phyloP scores from a whole-genome alignment of 2,113 vertebrate genomes.

The Spilogale gracilis region DNA sequence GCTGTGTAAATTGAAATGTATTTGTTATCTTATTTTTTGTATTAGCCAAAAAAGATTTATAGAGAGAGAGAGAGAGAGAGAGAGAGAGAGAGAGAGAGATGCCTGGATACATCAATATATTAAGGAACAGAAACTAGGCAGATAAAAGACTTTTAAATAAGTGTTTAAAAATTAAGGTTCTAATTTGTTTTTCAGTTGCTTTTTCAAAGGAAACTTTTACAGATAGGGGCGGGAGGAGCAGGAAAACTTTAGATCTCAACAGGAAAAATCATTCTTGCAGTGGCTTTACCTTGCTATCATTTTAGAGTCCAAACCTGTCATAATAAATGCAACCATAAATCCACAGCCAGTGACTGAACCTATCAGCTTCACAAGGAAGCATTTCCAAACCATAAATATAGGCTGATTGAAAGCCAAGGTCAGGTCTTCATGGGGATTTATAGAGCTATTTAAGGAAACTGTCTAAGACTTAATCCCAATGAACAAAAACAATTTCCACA shows the following conservation, averaged over 20 bases:
- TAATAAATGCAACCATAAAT: slow-evolving; percentile 81
- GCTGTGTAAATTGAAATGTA: background rate
- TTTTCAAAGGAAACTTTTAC: slow-evolving; percentile 28
- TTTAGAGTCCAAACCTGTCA: slow-evolving; percentile 75
- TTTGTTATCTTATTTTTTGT: background rate
- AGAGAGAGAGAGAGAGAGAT: no score
- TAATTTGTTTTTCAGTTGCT: slow-evolving; percentile 8
- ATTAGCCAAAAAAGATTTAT: background rate
- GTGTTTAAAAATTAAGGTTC: background rate
- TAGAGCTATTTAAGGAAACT: slow-evolving; percentile 74
- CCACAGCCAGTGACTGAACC: slow-evolving; percentile 66
- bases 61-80: no score
- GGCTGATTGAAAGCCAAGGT: slow-evolving; percentile 75
- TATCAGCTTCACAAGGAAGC: slow-evolving; percentile 75
- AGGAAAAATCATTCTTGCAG: slow-evolving; percentile 70
- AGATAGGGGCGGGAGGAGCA: background rate
- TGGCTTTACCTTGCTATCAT: slow-evolving; percentile 72
- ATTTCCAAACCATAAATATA: slow-evolving; percentile 82
- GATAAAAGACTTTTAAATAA: background rate
- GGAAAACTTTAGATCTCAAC: slow-evolving; percentile 59
- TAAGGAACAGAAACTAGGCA: background rate
- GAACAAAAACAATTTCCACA: slow-evolving; percentile 66
- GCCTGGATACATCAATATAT: background rate
- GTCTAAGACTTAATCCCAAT: slow-evolving; percentile 73
- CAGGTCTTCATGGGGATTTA: slow-evolving; percentile 75